These are phyloP conservation scores for Halcyon badia DNA, from an alignment of 2,797 vertebrate species.

Conservation along the genomic window DNA sequence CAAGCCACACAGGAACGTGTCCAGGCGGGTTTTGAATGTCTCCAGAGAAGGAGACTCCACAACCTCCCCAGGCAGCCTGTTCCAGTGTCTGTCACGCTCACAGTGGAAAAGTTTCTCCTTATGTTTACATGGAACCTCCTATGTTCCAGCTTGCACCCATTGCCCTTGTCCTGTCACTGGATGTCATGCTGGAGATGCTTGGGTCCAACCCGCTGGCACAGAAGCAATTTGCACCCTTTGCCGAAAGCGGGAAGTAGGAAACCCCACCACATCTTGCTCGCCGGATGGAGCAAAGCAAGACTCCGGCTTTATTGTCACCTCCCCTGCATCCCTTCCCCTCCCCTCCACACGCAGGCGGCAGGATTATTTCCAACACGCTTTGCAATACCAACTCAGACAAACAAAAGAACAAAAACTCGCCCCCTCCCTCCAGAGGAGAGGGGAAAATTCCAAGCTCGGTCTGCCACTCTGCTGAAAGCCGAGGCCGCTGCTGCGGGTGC, in stretches of 20 bases:
- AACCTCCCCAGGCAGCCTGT: too few species aligned
- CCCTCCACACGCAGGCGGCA: accelerated
- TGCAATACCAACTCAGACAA: background rate
- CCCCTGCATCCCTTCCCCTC: background rate
- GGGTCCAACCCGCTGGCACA: accelerated
- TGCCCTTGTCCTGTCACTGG: too few species aligned
- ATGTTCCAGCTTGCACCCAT: too few species aligned
- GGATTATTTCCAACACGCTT: background rate
- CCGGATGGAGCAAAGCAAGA: background rate
- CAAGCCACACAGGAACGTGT: too few species aligned
- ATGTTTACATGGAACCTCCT: too few species aligned
- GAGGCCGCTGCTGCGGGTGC: background rate
- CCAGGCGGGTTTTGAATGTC: too few species aligned
- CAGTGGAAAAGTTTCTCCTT: too few species aligned
- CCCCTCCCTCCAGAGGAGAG: background rate
- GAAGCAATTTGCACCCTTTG: background rate
- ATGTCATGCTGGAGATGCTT: background rate
- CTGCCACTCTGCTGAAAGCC: background rate
- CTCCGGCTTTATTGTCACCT: background rate
- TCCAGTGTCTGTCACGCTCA: too few species aligned
- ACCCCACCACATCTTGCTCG: background rate
- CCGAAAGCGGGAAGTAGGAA: accelerated
- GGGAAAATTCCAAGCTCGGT: background rate
- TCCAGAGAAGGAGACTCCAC: too few species aligned
- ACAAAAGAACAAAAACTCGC: background rate